phyloP scores from a whole-genome alignment of 92 coral and sea anemone genomes.

The Zoanthus sansibaricus region DNA sequence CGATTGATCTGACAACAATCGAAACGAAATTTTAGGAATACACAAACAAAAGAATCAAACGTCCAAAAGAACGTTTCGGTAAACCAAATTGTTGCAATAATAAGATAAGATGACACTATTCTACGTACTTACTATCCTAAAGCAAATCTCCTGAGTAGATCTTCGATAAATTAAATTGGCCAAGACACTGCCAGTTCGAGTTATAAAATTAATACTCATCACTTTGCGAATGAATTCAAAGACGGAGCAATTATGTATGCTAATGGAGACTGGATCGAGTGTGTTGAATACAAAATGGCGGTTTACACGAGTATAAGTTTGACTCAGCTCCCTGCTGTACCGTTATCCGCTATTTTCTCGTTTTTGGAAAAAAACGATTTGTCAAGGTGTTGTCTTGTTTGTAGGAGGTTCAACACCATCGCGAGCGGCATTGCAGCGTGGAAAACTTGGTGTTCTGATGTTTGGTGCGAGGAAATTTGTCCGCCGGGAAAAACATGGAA shows the following conservation, averaged over 20 bases:
- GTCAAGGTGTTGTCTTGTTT: constrained; percentile 79
- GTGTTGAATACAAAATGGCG: no score
- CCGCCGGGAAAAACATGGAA: constrained; percentile 80
- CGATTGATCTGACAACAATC: neutral
- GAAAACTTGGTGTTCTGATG: constrained; percentile 88
- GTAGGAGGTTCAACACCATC: constrained; percentile 75
- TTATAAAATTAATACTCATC: neutral
- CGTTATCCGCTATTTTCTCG: constrained; percentile 82
- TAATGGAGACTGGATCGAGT: constrained; percentile 35
- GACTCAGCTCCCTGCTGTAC: constrained; percentile 73
- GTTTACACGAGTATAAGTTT: constrained; percentile 14
- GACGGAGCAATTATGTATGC: neutral
- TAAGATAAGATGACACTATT: neutral
- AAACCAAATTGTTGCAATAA: neutral
- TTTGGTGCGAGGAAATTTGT: constrained; percentile 79
- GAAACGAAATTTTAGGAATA: neutral
- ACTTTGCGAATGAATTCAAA: neutral
- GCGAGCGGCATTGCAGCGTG: constrained; percentile 73
- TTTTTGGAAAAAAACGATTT: constrained; percentile 78
- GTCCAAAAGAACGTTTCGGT: neutral
- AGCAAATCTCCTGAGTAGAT: neutral
- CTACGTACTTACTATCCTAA: constrained; percentile 14
- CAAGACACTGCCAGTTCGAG: neutral
- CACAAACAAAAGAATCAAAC: neutral
- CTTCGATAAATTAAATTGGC: neutral